Evolutionary conservation across 2,797 vertebrate species (phyloP), one percentile per base, ranked within the genome.

Genomic region (Halcyon leucocephala): DNA sequence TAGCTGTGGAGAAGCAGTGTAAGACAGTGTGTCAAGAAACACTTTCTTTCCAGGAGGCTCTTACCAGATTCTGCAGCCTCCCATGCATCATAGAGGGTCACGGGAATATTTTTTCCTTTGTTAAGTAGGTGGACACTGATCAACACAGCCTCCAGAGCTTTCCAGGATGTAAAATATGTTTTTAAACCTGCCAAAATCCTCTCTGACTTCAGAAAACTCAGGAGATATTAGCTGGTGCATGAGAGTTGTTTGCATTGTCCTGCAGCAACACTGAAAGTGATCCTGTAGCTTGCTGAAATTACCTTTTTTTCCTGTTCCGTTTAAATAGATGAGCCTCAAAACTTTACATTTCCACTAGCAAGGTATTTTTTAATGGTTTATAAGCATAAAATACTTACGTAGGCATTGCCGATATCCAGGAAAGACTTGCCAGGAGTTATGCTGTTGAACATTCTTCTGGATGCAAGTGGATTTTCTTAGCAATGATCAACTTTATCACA

Each of bases 251-350:
- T 62, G 46, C 46, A 33, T 69, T 94, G 90, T 91, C 78, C 85
- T 49, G 33, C 26, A 54, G 49, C 60, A 82, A 49, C 8, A 1
- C 19, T 66, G 73, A 86, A 91, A 86, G 51, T 8, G 66, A 95
- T 95, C 51, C 73, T 41, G 46, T 35, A 82, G n/a, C 80, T 95
- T 92, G 41, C 78, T 84, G 82, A 93, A 72, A 82, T 90, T 77
- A 84, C 37, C 35, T 62, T 93, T 24, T 93, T 80, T 28, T 82
- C 90, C 86, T 51, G 49, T 51, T 51, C 15, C 28, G 3, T 58
- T 77, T 82, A 70, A 90, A 72, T 5, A 88, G 70, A 66, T 29
- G 25, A 67, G 16, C 48, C 62, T 80, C 66, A 70, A 62, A 86
- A 37, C 16, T 21, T 65, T 61, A 35, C 10, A 15, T 29, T 80